Evolutionary conservation across 1,140 invertebrate species (phyloP).

Genomic region (Philotrypesis tridentata): DNA sequence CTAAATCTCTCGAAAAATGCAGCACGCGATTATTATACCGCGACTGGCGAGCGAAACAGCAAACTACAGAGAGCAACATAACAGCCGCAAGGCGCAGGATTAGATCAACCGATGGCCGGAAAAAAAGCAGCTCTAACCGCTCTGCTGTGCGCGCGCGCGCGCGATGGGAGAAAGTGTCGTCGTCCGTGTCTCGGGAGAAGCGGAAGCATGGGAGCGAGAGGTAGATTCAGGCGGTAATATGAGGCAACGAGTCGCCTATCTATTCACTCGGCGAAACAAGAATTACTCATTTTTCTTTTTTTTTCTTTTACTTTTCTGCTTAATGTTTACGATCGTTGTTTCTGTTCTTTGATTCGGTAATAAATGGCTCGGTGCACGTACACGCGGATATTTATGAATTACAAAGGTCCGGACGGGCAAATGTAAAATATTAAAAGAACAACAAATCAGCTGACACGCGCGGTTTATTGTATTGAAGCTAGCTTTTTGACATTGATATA

Average conservation of each 20-base stretch:
- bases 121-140: neutral
- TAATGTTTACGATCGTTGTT: too few relatives aligned
- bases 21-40: neutral
- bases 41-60: neutral
- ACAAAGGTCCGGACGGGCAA: too few relatives aligned
- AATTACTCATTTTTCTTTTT: neutral
- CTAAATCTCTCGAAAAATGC: too few relatives aligned
- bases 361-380: too few relatives aligned
- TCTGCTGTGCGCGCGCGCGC: neutral
- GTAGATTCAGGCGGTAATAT: neutral
- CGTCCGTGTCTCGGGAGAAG: neutral
- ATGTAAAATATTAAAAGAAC: too few relatives aligned
- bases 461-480: too few relatives aligned
- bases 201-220: neutral
- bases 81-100: neutral
- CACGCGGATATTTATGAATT: too few relatives aligned
- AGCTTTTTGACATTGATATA: too few relatives aligned
- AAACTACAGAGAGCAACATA: too few relatives aligned
- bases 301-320: too few relatives aligned
- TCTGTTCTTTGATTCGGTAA: too few relatives aligned
- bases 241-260: neutral
- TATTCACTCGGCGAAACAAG: neutral
- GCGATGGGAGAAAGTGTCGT: constrained; percentile 8
- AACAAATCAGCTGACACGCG: too few relatives aligned
- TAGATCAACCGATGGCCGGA: neutral